Percentiles rank a stretch among this genome's conserved stretches.
Evolutionary conservation across 2,888 invertebrate species (phyloP).

Genomic region (Calameuta idolon): DNA sequence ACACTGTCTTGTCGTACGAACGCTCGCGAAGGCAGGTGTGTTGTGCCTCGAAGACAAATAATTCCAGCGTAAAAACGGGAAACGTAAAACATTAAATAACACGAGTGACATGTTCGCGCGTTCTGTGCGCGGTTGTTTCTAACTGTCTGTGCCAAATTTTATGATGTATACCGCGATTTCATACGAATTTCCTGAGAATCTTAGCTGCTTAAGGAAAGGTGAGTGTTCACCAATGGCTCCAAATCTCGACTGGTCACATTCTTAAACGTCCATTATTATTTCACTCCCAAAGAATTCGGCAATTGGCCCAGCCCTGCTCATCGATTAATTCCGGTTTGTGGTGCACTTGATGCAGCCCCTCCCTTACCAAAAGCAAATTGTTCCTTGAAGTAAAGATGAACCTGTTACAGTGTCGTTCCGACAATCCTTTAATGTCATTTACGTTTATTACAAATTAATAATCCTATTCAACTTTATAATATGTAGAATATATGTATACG

Average conservation of each 20-base stretch:
- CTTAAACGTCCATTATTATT: slow-evolving; percentile 9
- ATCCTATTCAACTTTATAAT: background rate
- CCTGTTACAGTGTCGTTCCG: background rate
- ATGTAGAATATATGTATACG: background rate
- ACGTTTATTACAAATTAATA: background rate
- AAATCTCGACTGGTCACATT: background rate
- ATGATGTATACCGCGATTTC: slow-evolving; percentile 59
- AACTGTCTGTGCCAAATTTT: slow-evolving; percentile 52
- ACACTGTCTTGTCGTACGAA: slow-evolving; percentile 23
- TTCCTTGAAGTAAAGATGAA: background rate
- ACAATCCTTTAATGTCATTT: background rate
- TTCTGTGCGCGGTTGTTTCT: slow-evolving; percentile 49
- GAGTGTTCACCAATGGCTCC: slow-evolving; percentile 20
- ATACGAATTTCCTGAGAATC: slow-evolving; percentile 50
- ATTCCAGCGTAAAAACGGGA: background rate
- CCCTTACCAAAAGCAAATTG: background rate
- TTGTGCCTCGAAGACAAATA: slow-evolving; percentile 14
- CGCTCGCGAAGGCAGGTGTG: slow-evolving; percentile 23
- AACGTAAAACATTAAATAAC: slow-evolving; percentile 8
- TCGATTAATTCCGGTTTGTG: background rate
- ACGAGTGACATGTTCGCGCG: slow-evolving; percentile 55
- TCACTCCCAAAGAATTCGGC: background rate
- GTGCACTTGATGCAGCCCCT: background rate
- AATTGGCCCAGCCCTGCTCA: background rate
- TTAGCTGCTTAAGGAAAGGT: slow-evolving; percentile 58